Percentiles rank a stretch among this genome's conserved stretches.
phyloP scores from a whole-genome alignment of 2,113 vertebrate genomes.

The Anguilla rostrata region DNA sequence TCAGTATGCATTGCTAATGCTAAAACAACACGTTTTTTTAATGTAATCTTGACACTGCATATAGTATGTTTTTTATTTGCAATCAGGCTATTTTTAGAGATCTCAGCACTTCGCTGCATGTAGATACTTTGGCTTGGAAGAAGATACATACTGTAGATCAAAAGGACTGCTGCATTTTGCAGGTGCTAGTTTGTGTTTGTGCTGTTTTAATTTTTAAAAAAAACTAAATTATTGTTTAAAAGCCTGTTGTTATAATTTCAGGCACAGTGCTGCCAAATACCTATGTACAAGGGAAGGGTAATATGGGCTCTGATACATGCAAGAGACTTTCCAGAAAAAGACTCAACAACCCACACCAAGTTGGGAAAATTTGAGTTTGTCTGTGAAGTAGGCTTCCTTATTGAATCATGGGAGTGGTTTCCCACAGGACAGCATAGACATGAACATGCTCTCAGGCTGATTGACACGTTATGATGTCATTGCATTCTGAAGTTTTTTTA shows the following conservation, averaged over 20 bases:
- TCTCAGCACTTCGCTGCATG: not conserved
- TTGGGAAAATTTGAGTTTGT: not conserved
- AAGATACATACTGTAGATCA: too few relatives aligned
- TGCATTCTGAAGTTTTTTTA: not conserved
- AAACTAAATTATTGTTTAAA: too few relatives aligned
- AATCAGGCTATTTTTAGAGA: not conserved
- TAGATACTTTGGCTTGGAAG: not conserved
- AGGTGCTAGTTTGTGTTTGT: too few relatives aligned
- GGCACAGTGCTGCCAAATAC: too few relatives aligned
- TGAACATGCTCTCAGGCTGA: not conserved
- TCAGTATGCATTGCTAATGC: not conserved
- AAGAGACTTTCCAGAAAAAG: not conserved
- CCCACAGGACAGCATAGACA: not conserved
- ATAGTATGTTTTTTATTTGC: too few relatives aligned
- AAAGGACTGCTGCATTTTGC: too few relatives aligned
- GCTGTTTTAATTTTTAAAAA: too few relatives aligned
- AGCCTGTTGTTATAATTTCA: too few relatives aligned
- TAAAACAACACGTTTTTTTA: not conserved
- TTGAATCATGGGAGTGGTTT: not conserved
- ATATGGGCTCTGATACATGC: too few relatives aligned
- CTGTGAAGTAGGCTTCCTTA: not conserved
- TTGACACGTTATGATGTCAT: not conserved
- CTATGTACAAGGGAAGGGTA: too few relatives aligned
- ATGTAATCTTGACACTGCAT: not conserved
- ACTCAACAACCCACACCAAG: not conserved